These are phyloP conservation scores for Drosophila repletoides DNA, from an alignment of 1,140 invertebrate species.

Conservation along the genomic window DNA sequence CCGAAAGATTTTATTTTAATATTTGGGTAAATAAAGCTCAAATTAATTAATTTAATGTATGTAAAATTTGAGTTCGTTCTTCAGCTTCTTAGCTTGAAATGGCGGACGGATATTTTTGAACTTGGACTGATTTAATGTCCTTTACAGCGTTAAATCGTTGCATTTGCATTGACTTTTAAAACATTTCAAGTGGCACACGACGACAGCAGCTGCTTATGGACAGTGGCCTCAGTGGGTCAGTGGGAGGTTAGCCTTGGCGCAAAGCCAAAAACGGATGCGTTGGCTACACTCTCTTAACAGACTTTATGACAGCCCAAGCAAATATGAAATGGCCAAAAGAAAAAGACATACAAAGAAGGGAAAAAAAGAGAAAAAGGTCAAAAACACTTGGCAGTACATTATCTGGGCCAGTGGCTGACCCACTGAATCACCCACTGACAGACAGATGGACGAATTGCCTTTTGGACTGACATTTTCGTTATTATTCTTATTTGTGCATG, in stretches of 20 bases:
- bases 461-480: slow-evolving; percentile 72
- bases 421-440: slow-evolving; percentile 15
- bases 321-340: slow-evolving; percentile 59
- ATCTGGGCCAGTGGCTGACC: slow-evolving; percentile 71
- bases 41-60: too few species aligned
- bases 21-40: too few species aligned
- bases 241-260: slow-evolving; percentile 31
- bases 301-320: slow-evolving; percentile 48
- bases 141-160: slow-evolving; percentile 49
- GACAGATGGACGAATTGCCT: slow-evolving; percentile 36
- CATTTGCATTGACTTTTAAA: slow-evolving; percentile 66
- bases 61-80: too few species aligned
- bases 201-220: slow-evolving; percentile 27
- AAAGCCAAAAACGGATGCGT: slow-evolving; percentile 60
- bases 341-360: slow-evolving; percentile 11
- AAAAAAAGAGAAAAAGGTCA: slow-evolving; percentile 57
- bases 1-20: too few species aligned
- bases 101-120: slow-evolving; percentile 28
- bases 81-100: too few species aligned
- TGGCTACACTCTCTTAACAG: slow-evolving; percentile 8
- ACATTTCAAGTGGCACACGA: slow-evolving; percentile 45
- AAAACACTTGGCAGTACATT: slow-evolving; percentile 80
- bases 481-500: slow-evolving; percentile 75
- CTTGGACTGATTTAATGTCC: slow-evolving; percentile 49
- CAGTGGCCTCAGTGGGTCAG: background rate